phyloP scores from a whole-genome alignment of 2,797 vertebrate genomes.

The Nasua narica region DNA sequence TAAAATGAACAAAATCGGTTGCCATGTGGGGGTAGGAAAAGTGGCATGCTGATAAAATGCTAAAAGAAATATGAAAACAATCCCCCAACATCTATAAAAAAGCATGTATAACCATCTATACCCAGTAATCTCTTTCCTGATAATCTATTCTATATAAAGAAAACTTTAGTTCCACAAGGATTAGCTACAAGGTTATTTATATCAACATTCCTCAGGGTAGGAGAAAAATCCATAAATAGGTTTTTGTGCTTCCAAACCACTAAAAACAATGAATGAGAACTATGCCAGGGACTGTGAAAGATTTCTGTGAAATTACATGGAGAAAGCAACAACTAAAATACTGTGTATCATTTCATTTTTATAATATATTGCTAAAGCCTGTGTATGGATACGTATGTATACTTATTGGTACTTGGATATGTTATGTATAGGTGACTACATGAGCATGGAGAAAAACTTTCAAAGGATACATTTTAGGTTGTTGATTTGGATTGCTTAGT shows the following conservation, averaged over 20 bases:
- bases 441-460: background rate
- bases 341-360: background rate
- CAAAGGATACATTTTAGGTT: background rate
- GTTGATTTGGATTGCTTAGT: background rate
- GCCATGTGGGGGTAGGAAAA: background rate
- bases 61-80: background rate
- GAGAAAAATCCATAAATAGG: background rate
- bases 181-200: background rate
- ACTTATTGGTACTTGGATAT: background rate
- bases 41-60: background rate
- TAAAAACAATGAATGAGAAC: background rate
- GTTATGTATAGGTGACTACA: background rate
- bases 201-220: background rate
- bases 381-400: background rate
- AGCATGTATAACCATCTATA: background rate
- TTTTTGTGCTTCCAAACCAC: background rate
- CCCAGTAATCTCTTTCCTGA: background rate
- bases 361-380: background rate
- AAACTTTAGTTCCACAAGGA: background rate
- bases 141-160: background rate
- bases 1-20: constrained; percentile 12
- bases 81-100: background rate
- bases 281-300: background rate
- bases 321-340: background rate
- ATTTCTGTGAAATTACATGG: background rate